Base-by-base conservation (phyloP, 2,113 vertebrate species). In the Pelodiscus sinensis region DNA sequence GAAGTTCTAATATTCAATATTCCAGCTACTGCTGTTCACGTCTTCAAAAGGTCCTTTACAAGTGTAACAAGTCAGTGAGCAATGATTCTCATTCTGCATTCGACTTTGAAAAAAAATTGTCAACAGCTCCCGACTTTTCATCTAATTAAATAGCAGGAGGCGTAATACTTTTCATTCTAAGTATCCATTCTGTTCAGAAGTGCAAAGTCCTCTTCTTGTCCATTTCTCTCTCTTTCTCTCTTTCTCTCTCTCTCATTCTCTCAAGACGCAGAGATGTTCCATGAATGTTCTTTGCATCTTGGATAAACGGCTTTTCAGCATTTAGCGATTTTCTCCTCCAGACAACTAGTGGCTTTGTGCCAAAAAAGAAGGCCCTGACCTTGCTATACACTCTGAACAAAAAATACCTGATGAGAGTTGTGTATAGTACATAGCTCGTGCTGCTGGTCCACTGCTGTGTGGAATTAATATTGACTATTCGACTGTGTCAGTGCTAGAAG, bases 381-480 rank as follows among this genome's bases (percentile, higher is more conserved):
- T 95, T 96, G 85, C 85, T 91, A 25, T 93, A n/a, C 81, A 85
- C 77, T 93, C 57, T 50, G 83, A 94, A 89, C n/a, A 92, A 92
- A 96, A 91, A 96, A 79, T 84, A 93, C 52, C 86, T 95, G 92
- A 86, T 82, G 78, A 94, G 84, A 44, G 29, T 83, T 57, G n/a
- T 94, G 57, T 88, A 94, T 27, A 2, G 88, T 88, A 44, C 12
- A 6, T 60, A 31, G 75, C 94, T 86, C 44, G n/a, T 51, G 12
- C 44, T 35, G 54, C 75, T 78, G 38, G 86, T 81, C 88, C 85
- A 77, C 90, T 38, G 21, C 96, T 62, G 5, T 90, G 91, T 95
- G 62, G 92, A 91, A 94, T 97, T 97, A 95, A 90, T 97, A 96
- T 77, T 91, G 91, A 95, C 18, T 27, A 7, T 93, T 92, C 54